Conservation (phyloP, 2,888 invertebrate species). For the Stictocephala bisonia region DNA sequence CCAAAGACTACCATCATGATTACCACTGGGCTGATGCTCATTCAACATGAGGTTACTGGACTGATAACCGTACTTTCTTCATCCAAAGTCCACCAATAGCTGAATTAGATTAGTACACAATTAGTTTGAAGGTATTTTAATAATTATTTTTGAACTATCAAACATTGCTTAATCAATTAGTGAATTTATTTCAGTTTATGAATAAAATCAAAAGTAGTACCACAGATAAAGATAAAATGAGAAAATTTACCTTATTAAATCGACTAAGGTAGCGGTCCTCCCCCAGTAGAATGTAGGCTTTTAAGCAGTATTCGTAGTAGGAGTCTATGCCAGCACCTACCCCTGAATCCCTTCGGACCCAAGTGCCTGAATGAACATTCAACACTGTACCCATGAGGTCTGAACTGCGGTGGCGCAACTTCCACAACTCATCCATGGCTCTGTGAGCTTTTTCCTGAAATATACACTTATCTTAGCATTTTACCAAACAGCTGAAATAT, state of each 20-base stretch:
- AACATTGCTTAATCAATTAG: too few relatives aligned
- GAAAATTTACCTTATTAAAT: conserved; percentile 74
- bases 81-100: not conserved
- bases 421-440: conserved; percentile 98
- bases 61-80: not conserved
- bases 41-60: too few relatives aligned
- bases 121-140: too few relatives aligned
- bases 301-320: conserved; percentile 98
- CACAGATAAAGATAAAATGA: conserved; percentile 1
- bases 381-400: conserved; percentile 98
- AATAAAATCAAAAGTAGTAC: too few relatives aligned
- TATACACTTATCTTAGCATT: too few relatives aligned
- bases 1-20: too few relatives aligned
- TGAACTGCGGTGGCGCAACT: conserved; percentile 87
- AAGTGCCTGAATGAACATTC: conserved; percentile 98
- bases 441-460: conserved; percentile 86
- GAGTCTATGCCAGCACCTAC: conserved; percentile 99
- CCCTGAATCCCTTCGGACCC: conserved; percentile 96
- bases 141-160: too few relatives aligned
- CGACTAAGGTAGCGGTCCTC: conserved; percentile 94
- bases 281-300: conserved; percentile 94
- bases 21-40: too few relatives aligned
- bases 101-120: not conserved
- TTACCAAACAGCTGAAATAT: too few relatives aligned
- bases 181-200: too few relatives aligned